Conservation (phyloP, 2,888 invertebrate genomes). For the Holacanthella duospinosa region DNA sequence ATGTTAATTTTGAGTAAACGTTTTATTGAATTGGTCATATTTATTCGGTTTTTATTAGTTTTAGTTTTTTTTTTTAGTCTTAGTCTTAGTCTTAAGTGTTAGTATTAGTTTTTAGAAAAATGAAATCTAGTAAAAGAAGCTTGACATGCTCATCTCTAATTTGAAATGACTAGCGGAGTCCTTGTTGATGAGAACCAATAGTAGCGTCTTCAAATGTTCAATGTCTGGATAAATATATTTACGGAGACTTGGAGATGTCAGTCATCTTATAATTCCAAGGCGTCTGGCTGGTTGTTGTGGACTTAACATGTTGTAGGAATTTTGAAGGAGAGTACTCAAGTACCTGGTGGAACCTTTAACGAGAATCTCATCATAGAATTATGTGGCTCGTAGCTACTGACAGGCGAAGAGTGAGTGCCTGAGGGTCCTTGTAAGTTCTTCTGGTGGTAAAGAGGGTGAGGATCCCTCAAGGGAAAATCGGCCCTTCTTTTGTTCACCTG, state of each 20-base stretch:
- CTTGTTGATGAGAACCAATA: neutral
- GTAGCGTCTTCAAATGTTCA: too few species aligned
- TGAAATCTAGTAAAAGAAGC: too few species aligned
- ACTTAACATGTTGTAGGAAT: too few species aligned
- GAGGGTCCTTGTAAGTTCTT: neutral
- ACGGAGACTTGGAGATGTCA: neutral
- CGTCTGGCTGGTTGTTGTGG: too few species aligned
- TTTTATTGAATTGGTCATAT: too few species aligned
- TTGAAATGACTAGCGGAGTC: neutral
- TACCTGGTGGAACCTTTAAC: neutral
- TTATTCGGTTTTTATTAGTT: too few species aligned
- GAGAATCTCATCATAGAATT: slow-evolving; percentile 1
- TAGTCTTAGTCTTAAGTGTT: too few species aligned
- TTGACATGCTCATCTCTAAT: too few species aligned
- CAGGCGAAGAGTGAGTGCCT: neutral
- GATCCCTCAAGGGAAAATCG: neutral
- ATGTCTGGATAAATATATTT: neutral
- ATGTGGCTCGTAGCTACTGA: neutral
- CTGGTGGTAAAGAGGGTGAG: neutral
- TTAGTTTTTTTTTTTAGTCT: too few species aligned
- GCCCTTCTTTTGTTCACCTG: neutral
- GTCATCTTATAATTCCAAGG: neutral
- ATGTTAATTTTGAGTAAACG: too few species aligned
- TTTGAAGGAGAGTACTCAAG: slow-evolving; percentile 2
- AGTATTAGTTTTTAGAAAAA: too few species aligned